Base-by-base conservation (phyloP, 1,140 invertebrate genomes). In the Caenorhabditis remanei region DNA sequence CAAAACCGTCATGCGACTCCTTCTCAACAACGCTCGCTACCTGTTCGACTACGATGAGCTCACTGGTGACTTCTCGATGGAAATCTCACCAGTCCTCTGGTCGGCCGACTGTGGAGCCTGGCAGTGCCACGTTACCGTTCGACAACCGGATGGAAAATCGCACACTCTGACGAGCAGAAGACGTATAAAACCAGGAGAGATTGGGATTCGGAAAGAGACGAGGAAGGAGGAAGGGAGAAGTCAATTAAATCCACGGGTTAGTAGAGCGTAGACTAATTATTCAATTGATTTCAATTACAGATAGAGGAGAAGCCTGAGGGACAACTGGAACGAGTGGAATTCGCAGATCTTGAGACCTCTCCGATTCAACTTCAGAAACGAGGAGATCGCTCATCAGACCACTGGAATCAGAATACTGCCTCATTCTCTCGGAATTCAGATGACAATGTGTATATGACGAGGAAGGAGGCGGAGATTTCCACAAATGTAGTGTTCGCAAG, bases 31-130 rank as follows among this genome's bases (percentile, higher is more conserved):
- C 53, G 88, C 87, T 16, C 85, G 88, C 21, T 88, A 88, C 63
- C 53, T 87, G 4, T 88, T 88, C 82, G 65, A 87, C 46, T 88
- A 88, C 41, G 85, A 88, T n/a, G 88, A 88, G 41, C 41, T 88
- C 0, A 87, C 88, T 24, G 88, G 88, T 19, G 85, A 87, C 32
- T 88, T 88, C 63, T 55, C 85, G 0, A 88, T 88, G 88, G 88
- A 88, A 85, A 88, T 88, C 14, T 58, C 21, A 13, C 87, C 87
- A 41, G 87, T 88, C 43, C 40, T 65, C 46, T 55, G 53, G 65
- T 56, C 65, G 7, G 46, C 58, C 19, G 88, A 88, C 58, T 41
- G 41, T 13, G 88, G 88, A 24, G 67, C 75, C 13, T 88, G 88
- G 88, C 88, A 88, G 50, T 88, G 88, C 50, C 85, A 87, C 43